Conservation (phyloP, 2,888 invertebrate genomes). For the Thera britannica region DNA sequence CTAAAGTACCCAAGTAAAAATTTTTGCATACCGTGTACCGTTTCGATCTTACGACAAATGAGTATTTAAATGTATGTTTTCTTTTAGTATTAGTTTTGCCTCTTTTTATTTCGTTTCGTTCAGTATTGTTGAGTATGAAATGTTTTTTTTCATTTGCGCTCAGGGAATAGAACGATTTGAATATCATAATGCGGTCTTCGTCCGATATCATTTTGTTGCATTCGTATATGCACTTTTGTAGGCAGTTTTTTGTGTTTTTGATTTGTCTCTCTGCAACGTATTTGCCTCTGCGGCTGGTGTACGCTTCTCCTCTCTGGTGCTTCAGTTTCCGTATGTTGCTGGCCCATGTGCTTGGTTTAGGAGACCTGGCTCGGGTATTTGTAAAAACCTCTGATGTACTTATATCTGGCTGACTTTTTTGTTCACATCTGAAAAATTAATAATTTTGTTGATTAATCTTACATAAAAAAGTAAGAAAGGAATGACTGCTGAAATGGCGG, state of each 20-base stretch:
- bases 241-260: slow-evolving; percentile 71
- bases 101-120: slow-evolving; percentile 64
- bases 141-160: slow-evolving; percentile 76
- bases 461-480: too few relatives aligned
- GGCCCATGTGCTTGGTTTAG: slow-evolving; percentile 73
- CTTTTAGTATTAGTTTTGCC: slow-evolving; percentile 58
- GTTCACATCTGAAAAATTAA: slow-evolving; percentile 55
- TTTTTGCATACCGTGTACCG: slow-evolving; percentile 74
- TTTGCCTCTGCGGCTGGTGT: slow-evolving; percentile 73
- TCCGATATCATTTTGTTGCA: slow-evolving; percentile 73
- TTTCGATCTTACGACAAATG: slow-evolving; percentile 67
- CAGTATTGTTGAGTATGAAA: slow-evolving; percentile 75
- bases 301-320: slow-evolving; percentile 77
- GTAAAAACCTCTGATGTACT: slow-evolving; percentile 37
- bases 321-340: slow-evolving; percentile 73
- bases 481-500: too few relatives aligned
- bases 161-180: slow-evolving; percentile 75
- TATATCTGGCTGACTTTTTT: slow-evolving; percentile 40
- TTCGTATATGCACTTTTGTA: slow-evolving; percentile 71
- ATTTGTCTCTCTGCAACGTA: slow-evolving; percentile 70
- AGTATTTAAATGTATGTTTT: slow-evolving; percentile 74
- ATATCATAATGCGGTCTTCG: slow-evolving; percentile 70
- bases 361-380: slow-evolving; percentile 58
- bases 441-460: too few relatives aligned
- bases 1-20: slow-evolving; percentile 76